A percentile compares a stretch with the other conserved stretches of the same genome.
Conservation (phyloP, 2,888 invertebrate genomes). For the Mythimna loreyi region DNA sequence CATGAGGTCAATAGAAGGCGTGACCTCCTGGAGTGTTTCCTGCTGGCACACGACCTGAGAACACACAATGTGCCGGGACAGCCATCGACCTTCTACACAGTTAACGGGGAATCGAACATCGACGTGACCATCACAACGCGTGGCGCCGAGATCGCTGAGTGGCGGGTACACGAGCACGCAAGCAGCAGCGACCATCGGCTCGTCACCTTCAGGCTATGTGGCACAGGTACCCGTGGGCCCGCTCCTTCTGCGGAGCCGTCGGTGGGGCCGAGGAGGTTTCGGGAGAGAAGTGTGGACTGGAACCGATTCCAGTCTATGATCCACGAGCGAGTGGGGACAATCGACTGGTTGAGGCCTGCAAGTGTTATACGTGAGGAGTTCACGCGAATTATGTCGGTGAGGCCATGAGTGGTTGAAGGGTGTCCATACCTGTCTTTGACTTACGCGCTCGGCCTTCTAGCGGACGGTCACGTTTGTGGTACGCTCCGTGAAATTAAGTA, state of each 20-base stretch:
- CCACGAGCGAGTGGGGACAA: slow-evolving; percentile 1
- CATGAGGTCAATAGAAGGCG: too few species aligned
- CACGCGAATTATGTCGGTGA: slow-evolving; percentile 22
- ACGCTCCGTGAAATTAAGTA: too few species aligned
- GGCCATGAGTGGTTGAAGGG: too few species aligned
- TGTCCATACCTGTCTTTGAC: too few species aligned
- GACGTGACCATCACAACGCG: slow-evolving; percentile 57
- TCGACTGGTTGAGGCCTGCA: background rate
- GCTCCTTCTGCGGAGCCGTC: too few species aligned
- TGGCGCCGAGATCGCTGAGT: slow-evolving; percentile 3
- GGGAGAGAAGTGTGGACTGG: slow-evolving; percentile 37
- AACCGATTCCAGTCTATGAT: slow-evolving; percentile 16
- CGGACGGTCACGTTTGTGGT: too few species aligned
- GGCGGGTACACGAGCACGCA: slow-evolving; percentile 51
- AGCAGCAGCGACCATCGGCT: too few species aligned
- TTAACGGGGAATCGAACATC: slow-evolving; percentile 59
- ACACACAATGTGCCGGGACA: background rate
- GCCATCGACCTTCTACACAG: slow-evolving; percentile 41
- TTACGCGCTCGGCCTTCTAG: too few species aligned
- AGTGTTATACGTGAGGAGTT: slow-evolving; percentile 13
- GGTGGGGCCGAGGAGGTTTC: too few species aligned
- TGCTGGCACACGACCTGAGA: background rate
- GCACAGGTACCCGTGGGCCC: too few species aligned
- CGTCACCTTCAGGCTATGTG: too few species aligned
- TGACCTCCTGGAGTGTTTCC: slow-evolving; percentile 3